These are phyloP conservation scores for Sylvia atricapilla DNA, from an alignment of 2,113 vertebrate genomes.

Conservation along the genomic window DNA sequence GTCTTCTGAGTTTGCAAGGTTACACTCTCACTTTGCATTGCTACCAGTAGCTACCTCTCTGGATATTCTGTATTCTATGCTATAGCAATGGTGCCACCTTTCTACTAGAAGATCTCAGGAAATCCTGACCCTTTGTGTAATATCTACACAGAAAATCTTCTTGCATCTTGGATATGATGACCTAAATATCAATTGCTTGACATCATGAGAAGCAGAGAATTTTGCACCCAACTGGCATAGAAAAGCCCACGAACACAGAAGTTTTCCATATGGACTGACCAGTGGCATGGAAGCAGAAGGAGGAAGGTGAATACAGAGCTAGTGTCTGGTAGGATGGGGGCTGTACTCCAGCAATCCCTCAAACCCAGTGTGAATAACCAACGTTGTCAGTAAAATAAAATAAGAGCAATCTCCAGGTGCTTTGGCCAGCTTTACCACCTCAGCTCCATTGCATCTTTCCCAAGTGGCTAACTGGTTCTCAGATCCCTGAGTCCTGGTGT, in stretches of 20 bases:
- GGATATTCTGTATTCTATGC: not conserved
- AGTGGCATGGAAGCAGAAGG: not conserved
- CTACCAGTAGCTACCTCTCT: not conserved
- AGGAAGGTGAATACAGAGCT: not conserved
- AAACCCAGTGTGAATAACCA: not conserved
- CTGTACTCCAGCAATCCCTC: not conserved
- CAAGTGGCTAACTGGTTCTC: not conserved
- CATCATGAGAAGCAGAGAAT: not conserved
- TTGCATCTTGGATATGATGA: not conserved
- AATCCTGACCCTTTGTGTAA: not conserved
- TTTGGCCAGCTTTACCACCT: not conserved
- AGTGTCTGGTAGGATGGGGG: not conserved
- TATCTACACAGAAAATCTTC: not conserved
- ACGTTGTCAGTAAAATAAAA: not conserved
- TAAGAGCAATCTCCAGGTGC: not conserved
- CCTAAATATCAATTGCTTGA: not conserved
- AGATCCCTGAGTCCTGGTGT: not conserved
- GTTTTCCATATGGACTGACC: not conserved
- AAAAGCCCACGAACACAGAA: not conserved
- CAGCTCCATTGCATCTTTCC: not conserved
- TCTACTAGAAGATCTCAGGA: not conserved
- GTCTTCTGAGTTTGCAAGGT: not conserved
- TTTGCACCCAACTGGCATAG: not conserved
- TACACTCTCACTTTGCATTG: fast-evolving
- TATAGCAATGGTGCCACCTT: not conserved